These are phyloP conservation scores for Carassius auratus DNA, from an alignment of 2,113 vertebrate species.

Conservation along the genomic window DNA sequence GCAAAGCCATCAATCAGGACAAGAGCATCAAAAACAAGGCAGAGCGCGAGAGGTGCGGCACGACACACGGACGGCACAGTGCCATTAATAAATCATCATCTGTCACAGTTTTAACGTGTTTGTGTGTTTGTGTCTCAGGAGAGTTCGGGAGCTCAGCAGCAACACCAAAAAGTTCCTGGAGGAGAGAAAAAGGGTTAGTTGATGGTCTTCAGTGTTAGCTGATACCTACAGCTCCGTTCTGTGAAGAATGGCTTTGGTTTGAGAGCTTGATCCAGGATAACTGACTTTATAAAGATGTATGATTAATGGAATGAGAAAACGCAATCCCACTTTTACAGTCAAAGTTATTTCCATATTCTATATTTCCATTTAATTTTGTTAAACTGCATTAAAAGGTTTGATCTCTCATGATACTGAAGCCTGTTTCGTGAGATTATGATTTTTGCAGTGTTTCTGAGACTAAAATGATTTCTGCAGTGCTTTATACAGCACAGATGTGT, in stretches of 20 bases:
- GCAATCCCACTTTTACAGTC: too few species aligned
- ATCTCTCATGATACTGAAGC: too few species aligned
- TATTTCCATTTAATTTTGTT: too few species aligned
- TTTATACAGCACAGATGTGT: too few species aligned
- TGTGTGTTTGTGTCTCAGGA: slow-evolving; percentile 71
- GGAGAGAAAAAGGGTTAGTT: slow-evolving; percentile 93
- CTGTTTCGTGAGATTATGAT: too few species aligned
- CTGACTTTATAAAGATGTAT: background rate
- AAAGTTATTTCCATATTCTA: too few species aligned
- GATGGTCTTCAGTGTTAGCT: background rate
- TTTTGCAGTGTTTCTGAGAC: too few species aligned
- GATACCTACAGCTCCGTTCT: background rate
- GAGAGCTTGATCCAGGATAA: background rate
- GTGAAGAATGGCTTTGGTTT: background rate
- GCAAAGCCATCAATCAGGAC: slow-evolving; percentile 99
- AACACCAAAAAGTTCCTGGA: slow-evolving; percentile 99
- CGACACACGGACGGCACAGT: background rate
- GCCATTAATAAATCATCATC: background rate
- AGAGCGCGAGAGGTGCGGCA: slow-evolving; percentile 88
- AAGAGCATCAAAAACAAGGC: slow-evolving; percentile 99
- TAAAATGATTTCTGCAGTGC: too few species aligned
- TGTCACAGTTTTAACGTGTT: background rate
- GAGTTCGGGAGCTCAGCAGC: slow-evolving; percentile 96
- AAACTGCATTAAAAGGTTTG: too few species aligned
- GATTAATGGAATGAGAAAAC: background rate